Percentiles rank a stretch among this genome's conserved stretches.
Evolutionary conservation across 2,797 vertebrate genomes (phyloP).

Genomic region (Lateolabrax maculatus): DNA sequence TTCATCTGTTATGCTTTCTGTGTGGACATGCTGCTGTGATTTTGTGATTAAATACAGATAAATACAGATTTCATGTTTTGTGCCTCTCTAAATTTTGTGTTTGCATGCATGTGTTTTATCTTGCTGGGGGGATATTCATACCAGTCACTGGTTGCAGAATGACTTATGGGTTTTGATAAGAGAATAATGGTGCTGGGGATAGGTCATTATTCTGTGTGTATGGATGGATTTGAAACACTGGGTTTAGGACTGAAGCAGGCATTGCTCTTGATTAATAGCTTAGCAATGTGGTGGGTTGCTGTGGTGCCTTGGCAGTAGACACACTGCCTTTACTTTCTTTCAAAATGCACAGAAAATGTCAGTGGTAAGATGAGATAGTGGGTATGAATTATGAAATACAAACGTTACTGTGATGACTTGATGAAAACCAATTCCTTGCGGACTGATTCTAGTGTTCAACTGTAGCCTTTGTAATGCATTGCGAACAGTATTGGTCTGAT

Average conservation of each 20-base stretch:
- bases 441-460: constrained; percentile 29
- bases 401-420: constrained; percentile 20
- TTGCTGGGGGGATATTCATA: constrained; percentile 41
- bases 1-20: constrained; percentile 47
- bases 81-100: constrained; percentile 37
- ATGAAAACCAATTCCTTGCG: constrained; percentile 8
- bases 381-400: constrained; percentile 28
- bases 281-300: constrained; percentile 29
- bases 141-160: constrained; percentile 70
- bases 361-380: constrained; percentile 16
- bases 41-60: constrained; percentile 55
- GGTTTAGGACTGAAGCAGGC: constrained; percentile 44
- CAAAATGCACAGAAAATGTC: constrained; percentile 24
- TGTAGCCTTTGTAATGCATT: constrained; percentile 40
- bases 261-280: constrained; percentile 67
- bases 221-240: constrained; percentile 71
- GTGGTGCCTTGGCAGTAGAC: constrained; percentile 14
- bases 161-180: constrained; percentile 83
- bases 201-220: constrained; percentile 71
- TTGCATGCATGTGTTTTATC: constrained; percentile 37
- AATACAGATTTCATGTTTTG: constrained; percentile 38
- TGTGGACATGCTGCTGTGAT: constrained; percentile 49
- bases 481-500: constrained; percentile 29
- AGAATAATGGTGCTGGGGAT: constrained; percentile 77
- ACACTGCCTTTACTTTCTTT: constrained; percentile 1